Base-by-base conservation (phyloP, 2,888 invertebrate genomes). In the Agrochola macilenta region DNA sequence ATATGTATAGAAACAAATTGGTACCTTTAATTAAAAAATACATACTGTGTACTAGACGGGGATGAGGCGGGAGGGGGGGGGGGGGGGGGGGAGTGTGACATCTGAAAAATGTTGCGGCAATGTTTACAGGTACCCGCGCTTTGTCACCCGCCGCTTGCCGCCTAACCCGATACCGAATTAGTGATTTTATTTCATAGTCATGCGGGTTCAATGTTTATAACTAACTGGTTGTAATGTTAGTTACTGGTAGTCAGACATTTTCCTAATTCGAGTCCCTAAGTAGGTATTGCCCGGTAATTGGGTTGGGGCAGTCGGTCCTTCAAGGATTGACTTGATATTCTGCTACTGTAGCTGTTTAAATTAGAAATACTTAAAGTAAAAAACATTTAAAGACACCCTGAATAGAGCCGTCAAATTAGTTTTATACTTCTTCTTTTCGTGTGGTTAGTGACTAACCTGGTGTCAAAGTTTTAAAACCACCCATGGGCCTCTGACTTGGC, bases 51-150 rank as follows among this genome's bases (percentile, higher is more conserved):
- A 54, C 12, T 52, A n/a, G 9, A 35, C 9, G 26, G 43, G 20
- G 4, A 30, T 20, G 23, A 11, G 26, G n/a, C 1, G 9, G 9
- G n/a, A n/a, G n/a, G n/a, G n/a, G n/a, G n/a, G n/a, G n/a, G n/a
- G n/a, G n/a, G n/a, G n/a, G n/a, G n/a, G n/a, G n/a, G 54, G 26
- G 78, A 23, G 78, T 83, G 83, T 87, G 91, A 90, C 90, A 84
- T 77, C 82, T 92, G 92, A 92, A 92, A 93, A 94, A 93, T 91
- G 93, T 91, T 92, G 93, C 86, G 93, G 92, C 79, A 76, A 72
- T 79, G 79, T 85, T 83, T 70, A 81, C 87, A 86, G 91, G 89
- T 92, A 91, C 89, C 89, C 88, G 88, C 90, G 84, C 92, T 94
- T 94, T 93, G 93, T 94, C 87, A 90, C 87, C 85, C 89, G 93